These are phyloP conservation scores for Pterois miles DNA, from an alignment of 2,797 vertebrate genomes.

Conservation along the genomic window DNA sequence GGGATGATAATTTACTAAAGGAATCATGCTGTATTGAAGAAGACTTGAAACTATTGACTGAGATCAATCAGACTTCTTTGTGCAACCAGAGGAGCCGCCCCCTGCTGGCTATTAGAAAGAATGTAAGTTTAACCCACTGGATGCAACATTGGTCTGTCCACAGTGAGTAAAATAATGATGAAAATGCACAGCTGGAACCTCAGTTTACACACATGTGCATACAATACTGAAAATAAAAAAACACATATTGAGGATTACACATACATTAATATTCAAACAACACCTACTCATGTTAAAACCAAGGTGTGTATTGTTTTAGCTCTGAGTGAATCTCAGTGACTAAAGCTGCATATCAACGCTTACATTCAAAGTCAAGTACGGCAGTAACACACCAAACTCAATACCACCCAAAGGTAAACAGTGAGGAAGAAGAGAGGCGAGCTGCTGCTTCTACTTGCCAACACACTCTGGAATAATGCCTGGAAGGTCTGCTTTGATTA, in stretches of 20 bases:
- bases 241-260: neutral
- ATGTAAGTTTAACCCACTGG: too few relatives aligned
- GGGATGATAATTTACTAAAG: too few relatives aligned
- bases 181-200: neutral
- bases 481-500: neutral
- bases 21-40: too few relatives aligned
- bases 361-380: neutral
- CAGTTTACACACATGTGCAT: neutral
- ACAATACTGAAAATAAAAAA: neutral
- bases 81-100: too few relatives aligned
- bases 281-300: neutral
- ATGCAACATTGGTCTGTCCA: neutral
- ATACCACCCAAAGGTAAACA: neutral
- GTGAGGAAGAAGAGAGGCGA: neutral
- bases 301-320: neutral
- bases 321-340: neutral
- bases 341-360: neutral
- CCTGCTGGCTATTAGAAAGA: too few relatives aligned
- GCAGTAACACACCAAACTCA: neutral
- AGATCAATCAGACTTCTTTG: too few relatives aligned
- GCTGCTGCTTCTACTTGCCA: too few relatives aligned
- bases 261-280: neutral
- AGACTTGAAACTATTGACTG: too few relatives aligned
- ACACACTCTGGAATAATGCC: neutral
- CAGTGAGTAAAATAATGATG: neutral